Percentiles rank a stretch among this genome's conserved stretches.
Evolutionary conservation across 2,888 invertebrate species (phyloP).

Genomic region (Incurvaria masculella): DNA sequence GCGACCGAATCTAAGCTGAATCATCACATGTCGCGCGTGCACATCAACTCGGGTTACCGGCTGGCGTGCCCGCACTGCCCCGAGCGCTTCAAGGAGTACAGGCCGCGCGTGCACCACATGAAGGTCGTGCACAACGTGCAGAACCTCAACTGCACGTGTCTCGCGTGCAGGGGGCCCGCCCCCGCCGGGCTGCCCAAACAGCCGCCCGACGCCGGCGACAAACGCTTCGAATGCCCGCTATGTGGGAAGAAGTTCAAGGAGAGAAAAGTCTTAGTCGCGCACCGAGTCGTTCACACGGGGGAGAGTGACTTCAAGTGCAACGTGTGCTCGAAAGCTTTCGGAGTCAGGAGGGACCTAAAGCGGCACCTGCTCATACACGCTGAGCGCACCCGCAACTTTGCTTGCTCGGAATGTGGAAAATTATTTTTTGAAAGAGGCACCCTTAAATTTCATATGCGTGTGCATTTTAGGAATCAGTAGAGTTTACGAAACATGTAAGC

Average conservation of each 20-base stretch:
- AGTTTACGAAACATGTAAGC: too few relatives aligned
- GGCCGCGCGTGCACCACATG: constrained; percentile 16
- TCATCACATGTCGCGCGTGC: too few relatives aligned
- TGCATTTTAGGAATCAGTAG: too few relatives aligned
- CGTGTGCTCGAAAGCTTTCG: background rate
- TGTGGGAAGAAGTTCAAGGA: constrained; percentile 20
- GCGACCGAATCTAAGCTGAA: too few relatives aligned
- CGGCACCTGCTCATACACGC: constrained; percentile 26
- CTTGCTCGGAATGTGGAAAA: constrained; percentile 20
- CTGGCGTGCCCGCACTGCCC: constrained; percentile 19
- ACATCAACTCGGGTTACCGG: constrained; percentile 8
- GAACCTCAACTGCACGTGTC: constrained; percentile 12
- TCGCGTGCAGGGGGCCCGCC: constrained; percentile 13
- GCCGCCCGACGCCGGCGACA: constrained; percentile 14
- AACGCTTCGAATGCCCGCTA: background rate
- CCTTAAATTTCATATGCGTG: constrained; percentile 21
- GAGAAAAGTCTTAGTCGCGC: constrained; percentile 36
- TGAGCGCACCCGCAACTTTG: constrained; percentile 28
- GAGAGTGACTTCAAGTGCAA: background rate
- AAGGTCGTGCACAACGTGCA: constrained; percentile 11
- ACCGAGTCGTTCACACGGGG: background rate
- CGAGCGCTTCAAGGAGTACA: constrained; percentile 15
- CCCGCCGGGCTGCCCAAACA: too few relatives aligned
- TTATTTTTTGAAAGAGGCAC: constrained; percentile 45
- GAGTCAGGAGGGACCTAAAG: constrained; percentile 17